phyloP scores from a whole-genome alignment of 2,888 invertebrate species.

The Corbicula japonica region DNA sequence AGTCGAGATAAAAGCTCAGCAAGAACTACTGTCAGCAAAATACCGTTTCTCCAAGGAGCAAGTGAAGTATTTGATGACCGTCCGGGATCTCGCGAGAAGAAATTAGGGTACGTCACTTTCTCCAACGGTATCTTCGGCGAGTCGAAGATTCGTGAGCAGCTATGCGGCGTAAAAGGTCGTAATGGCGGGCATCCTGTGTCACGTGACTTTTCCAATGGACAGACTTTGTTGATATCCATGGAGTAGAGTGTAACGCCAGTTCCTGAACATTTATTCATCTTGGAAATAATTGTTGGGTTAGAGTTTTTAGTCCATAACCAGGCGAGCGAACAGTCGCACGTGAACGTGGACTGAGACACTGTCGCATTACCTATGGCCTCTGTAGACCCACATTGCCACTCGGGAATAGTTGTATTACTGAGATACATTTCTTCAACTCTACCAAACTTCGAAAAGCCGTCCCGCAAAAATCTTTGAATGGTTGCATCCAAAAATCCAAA shows the following conservation, averaged over 20 bases:
- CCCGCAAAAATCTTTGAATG: constrained; percentile 34
- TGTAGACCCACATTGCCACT: constrained; percentile 58
- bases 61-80: too few relatives aligned
- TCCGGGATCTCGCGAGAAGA: constrained; percentile 26
- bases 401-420: constrained; percentile 20
- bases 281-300: constrained; percentile 27
- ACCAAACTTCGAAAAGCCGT: constrained; percentile 38
- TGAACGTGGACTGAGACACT: constrained; percentile 26
- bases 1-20: too few relatives aligned
- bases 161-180: constrained; percentile 49
- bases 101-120: constrained; percentile 53
- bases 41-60: too few relatives aligned
- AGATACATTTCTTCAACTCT: constrained; percentile 19
- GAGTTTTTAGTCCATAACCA: constrained; percentile 45
- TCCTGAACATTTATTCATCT: constrained; percentile 22
- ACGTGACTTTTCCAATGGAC: constrained; percentile 26
- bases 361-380: constrained; percentile 3
- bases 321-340: constrained; percentile 47
- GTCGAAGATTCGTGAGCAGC: constrained; percentile 48
- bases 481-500: constrained; percentile 18
- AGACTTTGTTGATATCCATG: constrained; percentile 22
- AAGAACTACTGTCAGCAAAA: too few relatives aligned
- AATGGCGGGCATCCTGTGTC: constrained; percentile 36
- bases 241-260: constrained; percentile 3
- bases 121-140: constrained; percentile 34